Conservation (phyloP, 2,888 invertebrate genomes). For the Catocala nupta region DNA sequence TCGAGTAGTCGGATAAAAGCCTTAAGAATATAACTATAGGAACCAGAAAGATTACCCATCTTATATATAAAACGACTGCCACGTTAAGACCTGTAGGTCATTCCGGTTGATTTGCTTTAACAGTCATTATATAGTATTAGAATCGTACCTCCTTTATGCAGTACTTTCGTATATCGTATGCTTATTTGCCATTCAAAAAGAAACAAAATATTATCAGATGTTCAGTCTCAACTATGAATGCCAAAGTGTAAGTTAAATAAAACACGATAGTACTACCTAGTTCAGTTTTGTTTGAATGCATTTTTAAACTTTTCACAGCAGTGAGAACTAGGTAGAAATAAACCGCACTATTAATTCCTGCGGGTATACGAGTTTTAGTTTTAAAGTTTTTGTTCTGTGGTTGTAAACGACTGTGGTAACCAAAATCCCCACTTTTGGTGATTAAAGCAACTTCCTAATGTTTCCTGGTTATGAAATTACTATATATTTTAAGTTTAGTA, state of each 20-base stretch:
- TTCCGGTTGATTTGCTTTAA: too few relatives aligned
- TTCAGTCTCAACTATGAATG: background rate
- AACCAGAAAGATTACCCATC: too few relatives aligned
- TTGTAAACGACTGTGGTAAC: background rate
- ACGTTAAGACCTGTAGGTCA: too few relatives aligned
- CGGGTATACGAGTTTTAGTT: slow-evolving; percentile 1
- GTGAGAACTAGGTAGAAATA: slow-evolving; percentile 1
- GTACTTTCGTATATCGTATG: too few relatives aligned
- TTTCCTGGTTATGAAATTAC: background rate
- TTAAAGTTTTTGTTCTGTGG: slow-evolving; percentile 2
- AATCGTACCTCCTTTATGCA: too few relatives aligned
- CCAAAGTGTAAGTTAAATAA: slow-evolving; percentile 2
- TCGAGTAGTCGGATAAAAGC: too few relatives aligned
- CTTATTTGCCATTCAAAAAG: too few relatives aligned
- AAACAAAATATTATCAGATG: background rate
- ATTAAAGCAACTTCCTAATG: background rate
- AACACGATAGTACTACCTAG: background rate
- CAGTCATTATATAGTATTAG: too few relatives aligned
- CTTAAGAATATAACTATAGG: too few relatives aligned
- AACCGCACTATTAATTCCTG: slow-evolving; percentile 2
- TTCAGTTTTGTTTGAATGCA: too few relatives aligned
- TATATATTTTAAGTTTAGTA: too few relatives aligned
- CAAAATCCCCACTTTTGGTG: background rate
- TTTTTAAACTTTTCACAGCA: background rate
- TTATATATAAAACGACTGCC: too few relatives aligned